Evolutionary conservation across 2,797 vertebrate species (phyloP).

Genomic region (Pantherophis alleghaniensis): DNA sequence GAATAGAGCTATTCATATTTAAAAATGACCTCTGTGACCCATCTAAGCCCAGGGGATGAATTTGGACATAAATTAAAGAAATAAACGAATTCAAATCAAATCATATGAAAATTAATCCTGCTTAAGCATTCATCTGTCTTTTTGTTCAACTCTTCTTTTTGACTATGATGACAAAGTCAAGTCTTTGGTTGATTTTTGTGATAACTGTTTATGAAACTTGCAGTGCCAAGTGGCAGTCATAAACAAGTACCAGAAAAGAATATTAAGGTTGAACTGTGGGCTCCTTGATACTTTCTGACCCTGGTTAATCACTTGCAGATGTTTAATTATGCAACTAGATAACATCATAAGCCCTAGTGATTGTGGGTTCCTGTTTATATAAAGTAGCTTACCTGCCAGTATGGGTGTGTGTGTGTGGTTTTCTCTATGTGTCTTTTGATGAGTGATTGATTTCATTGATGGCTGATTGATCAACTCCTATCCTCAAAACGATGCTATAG

Average conservation of each 20-base stretch:
- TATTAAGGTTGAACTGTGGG: neutral
- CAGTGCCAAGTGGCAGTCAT: neutral
- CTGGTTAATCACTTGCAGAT: neutral
- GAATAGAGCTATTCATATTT: neutral
- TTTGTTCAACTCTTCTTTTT: neutral
- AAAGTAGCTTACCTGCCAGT: neutral
- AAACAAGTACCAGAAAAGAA: neutral
- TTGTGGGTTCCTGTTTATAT: neutral
- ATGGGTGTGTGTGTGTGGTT: neutral
- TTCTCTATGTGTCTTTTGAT: neutral
- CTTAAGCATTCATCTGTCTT: neutral
- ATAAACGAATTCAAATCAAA: neutral
- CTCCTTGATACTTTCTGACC: neutral
- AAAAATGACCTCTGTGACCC: neutral
- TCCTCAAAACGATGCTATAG: no score
- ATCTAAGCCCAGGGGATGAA: neutral
- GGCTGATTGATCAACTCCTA: neutral
- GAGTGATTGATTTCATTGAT: neutral
- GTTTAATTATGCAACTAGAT: neutral
- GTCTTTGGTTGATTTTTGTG: neutral
- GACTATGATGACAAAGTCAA: neutral
- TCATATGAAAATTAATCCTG: neutral
- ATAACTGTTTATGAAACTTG: neutral
- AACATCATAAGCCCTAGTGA: neutral
- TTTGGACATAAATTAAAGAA: neutral